phyloP scores from a whole-genome alignment of 2,113 vertebrate genomes.

The Pelvicachromis taeniatus region DNA sequence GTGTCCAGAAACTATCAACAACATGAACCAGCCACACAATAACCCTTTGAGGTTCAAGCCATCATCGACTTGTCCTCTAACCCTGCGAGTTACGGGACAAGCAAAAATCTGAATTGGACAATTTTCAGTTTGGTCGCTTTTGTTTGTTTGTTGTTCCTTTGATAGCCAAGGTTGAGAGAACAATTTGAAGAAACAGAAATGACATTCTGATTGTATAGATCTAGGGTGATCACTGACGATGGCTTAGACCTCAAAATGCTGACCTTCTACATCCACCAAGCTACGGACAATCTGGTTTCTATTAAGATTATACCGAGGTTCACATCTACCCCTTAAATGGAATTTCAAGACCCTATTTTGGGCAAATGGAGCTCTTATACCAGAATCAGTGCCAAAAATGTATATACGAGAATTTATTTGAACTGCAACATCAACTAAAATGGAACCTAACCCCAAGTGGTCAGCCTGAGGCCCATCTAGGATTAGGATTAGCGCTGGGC shows the following conservation, averaged over 20 bases:
- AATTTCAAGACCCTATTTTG: background rate
- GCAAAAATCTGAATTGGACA: background rate
- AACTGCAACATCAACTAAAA: background rate
- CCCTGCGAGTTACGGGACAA: background rate
- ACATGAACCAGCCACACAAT: background rate
- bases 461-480: background rate
- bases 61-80: background rate
- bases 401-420: background rate
- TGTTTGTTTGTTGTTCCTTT: background rate
- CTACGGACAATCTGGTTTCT: background rate
- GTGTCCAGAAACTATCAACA: background rate
- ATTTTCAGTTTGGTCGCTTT: background rate
- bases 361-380: background rate
- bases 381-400: background rate
- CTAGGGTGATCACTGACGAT: background rate
- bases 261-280: background rate
- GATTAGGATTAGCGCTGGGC: background rate
- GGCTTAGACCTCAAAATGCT: background rate
- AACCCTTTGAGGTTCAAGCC: background rate
- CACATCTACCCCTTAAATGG: background rate
- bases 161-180: background rate
- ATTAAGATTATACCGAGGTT: background rate
- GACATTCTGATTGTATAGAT: background rate
- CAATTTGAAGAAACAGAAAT: background rate
- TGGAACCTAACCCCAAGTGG: background rate